Base-by-base conservation (phyloP, 2,888 invertebrate species). In the Eupithecia dodoneata region DNA sequence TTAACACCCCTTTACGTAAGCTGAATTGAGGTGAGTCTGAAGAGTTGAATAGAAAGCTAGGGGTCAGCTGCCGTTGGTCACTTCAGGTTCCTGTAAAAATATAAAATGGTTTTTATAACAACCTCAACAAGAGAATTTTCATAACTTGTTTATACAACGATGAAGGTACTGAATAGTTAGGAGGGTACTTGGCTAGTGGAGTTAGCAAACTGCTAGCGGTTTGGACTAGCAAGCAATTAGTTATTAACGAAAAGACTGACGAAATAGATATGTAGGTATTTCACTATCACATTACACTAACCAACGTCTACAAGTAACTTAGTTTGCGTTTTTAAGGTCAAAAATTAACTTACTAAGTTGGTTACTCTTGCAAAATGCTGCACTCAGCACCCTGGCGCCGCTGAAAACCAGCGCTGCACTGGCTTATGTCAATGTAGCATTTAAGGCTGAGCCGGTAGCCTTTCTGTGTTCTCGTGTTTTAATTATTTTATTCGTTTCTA, bases 101-200 rank as follows among this genome's bases (percentile, higher is more conserved):
- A 86, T 86, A 87, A 88, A 89, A 87, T 85, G 86, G 86, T 88
- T 87, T 89, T 85, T 81, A 84, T 86, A 85, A 82, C 82, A 84
- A 86, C 86, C 84, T 86, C 81, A 84, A 87, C 85, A 85, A 87
- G 84, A 81, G 85, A 81, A 83, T 83, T 84, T 83, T 86, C 80
- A 84, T 85, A 86, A 85, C 80, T 80, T 85, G 84, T 87, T 86
- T 88, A 83, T 84, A 83, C 81, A 79, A 78, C 65, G 30, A 45
- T 70, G 70, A 10, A 73, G 18, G 76, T 30, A 73, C 76, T 76
- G 72, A 73, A 72, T 78, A 77, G 75, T 79, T 77, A 74, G 9
- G 30, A 76, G 74, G 69, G 71, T 63, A 10, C 66, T 71, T 69
- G 74, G 45, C 52, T 47, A 70, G 67, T 73, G n/a, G 63, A 75